A percentile compares a stretch with the other conserved stretches of the same genome.
Evolutionary conservation across 2,113 vertebrate genomes (phyloP).

Genomic region (Heliornis fulica): DNA sequence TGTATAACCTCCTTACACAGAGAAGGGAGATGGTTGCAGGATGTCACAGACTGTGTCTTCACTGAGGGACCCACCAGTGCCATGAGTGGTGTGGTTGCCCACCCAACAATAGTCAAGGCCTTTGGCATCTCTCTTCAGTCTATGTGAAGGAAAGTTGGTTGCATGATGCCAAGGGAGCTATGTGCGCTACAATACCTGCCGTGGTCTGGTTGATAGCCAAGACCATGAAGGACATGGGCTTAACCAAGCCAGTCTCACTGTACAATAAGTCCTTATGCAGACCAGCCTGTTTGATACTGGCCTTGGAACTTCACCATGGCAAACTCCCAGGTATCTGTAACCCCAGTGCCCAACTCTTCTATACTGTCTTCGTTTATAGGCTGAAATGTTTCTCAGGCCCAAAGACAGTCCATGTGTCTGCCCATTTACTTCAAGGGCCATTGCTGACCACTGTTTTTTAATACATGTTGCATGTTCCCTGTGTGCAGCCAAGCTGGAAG

Average conservation of each 20-base stretch:
- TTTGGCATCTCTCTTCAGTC: rapidly evolving
- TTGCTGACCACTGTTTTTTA: background rate
- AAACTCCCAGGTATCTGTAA: background rate
- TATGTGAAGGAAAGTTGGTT: background rate
- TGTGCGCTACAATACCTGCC: background rate
- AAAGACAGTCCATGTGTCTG: background rate
- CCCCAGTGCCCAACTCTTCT: background rate
- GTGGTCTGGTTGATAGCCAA: background rate
- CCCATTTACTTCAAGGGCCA: background rate
- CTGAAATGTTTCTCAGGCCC: background rate
- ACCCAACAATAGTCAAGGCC: background rate
- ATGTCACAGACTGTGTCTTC: background rate
- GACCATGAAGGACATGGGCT: background rate
- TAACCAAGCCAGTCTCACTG: background rate
- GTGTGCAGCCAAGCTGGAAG: background rate
- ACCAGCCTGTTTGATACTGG: background rate
- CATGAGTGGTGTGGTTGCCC: background rate
- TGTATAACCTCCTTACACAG: background rate
- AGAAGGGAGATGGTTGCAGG: background rate
- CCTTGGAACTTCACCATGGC: background rate
- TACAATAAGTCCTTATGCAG: background rate
- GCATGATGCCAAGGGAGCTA: background rate
- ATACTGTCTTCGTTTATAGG: background rate
- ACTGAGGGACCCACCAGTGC: background rate
- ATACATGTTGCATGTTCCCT: background rate